Conservation (phyloP, 1,140 invertebrate genomes). For the Drosophila ogumai region DNA sequence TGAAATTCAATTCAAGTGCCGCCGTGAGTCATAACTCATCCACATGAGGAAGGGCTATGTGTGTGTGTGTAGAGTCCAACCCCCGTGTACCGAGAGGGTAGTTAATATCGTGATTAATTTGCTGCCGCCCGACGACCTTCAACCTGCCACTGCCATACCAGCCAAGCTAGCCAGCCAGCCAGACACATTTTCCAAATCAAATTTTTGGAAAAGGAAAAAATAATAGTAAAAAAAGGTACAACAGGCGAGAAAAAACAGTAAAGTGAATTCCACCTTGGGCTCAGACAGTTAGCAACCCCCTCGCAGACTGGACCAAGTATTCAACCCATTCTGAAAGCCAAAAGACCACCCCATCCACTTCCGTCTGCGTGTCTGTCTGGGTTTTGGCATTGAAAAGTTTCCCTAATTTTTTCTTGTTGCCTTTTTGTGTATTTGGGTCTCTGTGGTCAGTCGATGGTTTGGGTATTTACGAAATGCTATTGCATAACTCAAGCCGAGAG, state of each 20-base stretch:
- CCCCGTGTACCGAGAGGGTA: slow-evolving; percentile 52
- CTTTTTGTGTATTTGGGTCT: slow-evolving; percentile 12
- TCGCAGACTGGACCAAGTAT: slow-evolving; percentile 49
- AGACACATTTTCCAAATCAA: slow-evolving; percentile 78
- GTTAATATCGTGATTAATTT: slow-evolving; percentile 81
- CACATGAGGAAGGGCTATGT: slow-evolving; percentile 10
- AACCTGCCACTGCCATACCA: slow-evolving; percentile 11
- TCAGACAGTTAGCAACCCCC: slow-evolving; percentile 44
- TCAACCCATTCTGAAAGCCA: slow-evolving; percentile 48
- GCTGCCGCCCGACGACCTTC: slow-evolving; percentile 52
- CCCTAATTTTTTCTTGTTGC: slow-evolving; percentile 8
- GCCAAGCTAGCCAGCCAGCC: slow-evolving; percentile 27
- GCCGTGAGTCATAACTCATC: slow-evolving; percentile 73
- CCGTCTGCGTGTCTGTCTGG: slow-evolving; percentile 45
- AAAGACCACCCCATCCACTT: slow-evolving; percentile 19
- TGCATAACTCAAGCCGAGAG: slow-evolving; percentile 19
- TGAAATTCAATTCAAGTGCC: slow-evolving; percentile 69
- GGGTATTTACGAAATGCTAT: slow-evolving; percentile 34
- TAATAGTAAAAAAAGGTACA: slow-evolving; percentile 14
- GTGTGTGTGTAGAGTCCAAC: slow-evolving; percentile 8
- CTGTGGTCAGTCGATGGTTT: slow-evolving; percentile 18
- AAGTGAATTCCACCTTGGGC: slow-evolving; percentile 43
- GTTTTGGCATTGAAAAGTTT: slow-evolving; percentile 52
- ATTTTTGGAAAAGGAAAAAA: slow-evolving; percentile 65
- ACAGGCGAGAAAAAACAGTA: slow-evolving; percentile 31